Base-by-base conservation (phyloP, 2,888 invertebrate species). In the Pterobdella sp. region DNA sequence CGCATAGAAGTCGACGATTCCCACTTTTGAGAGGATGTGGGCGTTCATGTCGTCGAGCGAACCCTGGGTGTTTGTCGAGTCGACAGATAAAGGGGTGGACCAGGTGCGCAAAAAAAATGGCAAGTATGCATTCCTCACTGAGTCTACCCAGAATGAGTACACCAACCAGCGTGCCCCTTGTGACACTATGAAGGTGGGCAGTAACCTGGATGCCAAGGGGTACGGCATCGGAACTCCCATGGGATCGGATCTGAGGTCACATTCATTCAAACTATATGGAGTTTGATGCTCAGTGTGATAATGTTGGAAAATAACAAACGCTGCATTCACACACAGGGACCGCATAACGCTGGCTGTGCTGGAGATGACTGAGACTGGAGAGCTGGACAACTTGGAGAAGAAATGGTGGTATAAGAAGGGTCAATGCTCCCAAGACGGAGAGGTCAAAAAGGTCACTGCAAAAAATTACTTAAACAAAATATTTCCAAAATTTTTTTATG, bases 221-320 rank as follows among this genome's bases (percentile, higher is more conserved):
- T 97, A 95, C 82, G 96, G 94, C 31, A 89, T 97, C 42, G 96
- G 94, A 64, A 94, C 93, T 68, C 90, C 92, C 1, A 88, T 94
- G 76, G 93, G 93, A 79, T 94, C 94, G 10, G 91, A 93, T 1
- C 86, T 95, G 77, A 91, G 91, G 94, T 94, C 49, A 7, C 49
- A 42, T 14, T 64, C 7, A 64, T 64, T 64, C 7, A 29, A 29
- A 29, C 7, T 64, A 64, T 14, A 93, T 0, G 88, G 94, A 75
- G 93, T 93, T 79, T 94, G 94, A 18, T 91, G n/a, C n/a, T n/a
- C n/a, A n/a, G n/a, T n/a, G n/a, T n/a, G n/a, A n/a, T n/a, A n/a
- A n/a, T n/a, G n/a, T n/a, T n/a, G n/a, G n/a, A n/a, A n/a, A n/a
- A n/a, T n/a, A n/a, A n/a, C n/a, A n/a, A n/a, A n/a, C n/a, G n/a